Conservation (phyloP, 2,113 vertebrate genomes). For the Panthera leo region DNA sequence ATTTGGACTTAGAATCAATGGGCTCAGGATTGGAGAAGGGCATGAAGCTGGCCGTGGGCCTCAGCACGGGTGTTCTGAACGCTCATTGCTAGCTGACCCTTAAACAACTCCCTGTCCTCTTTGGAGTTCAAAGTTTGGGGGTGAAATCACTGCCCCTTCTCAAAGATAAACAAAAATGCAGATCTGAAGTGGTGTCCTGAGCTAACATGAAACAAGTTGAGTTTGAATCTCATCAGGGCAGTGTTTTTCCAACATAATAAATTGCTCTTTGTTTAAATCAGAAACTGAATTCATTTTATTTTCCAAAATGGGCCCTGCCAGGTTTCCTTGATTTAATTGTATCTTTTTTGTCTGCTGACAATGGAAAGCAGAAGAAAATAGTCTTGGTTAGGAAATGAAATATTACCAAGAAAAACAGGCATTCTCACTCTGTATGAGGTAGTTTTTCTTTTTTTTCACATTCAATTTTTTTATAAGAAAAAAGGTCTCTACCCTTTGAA, state of each 20-base stretch:
- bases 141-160: slow-evolving; percentile 30
- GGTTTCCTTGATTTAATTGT: slow-evolving; percentile 80
- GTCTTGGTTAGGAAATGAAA: slow-evolving; percentile 77
- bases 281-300: slow-evolving; percentile 73
- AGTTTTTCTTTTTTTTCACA: slow-evolving; percentile 56
- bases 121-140: slow-evolving; percentile 55
- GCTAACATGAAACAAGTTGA: background rate
- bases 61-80: background rate
- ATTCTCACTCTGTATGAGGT: slow-evolving; percentile 66
- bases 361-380: slow-evolving; percentile 77
- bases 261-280: slow-evolving; percentile 77
- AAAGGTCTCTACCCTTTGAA: slow-evolving; percentile 61
- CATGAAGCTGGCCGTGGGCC: fast-evolving
- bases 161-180: slow-evolving; percentile 63
- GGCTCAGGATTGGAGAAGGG: background rate
- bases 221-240: slow-evolving; percentile 28
- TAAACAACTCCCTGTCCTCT: background rate
- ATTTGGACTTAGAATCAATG: background rate
- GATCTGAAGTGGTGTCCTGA: background rate
- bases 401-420: slow-evolving; percentile 68
- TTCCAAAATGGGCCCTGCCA: slow-evolving; percentile 77
- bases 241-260: slow-evolving; percentile 76
- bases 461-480: slow-evolving; percentile 58
- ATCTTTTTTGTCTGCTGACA: slow-evolving; percentile 76
- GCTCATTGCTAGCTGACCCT: background rate